These are phyloP conservation scores for Notodonta ziczac DNA, from an alignment of 2,888 invertebrate genomes.

Conservation along the genomic window DNA sequence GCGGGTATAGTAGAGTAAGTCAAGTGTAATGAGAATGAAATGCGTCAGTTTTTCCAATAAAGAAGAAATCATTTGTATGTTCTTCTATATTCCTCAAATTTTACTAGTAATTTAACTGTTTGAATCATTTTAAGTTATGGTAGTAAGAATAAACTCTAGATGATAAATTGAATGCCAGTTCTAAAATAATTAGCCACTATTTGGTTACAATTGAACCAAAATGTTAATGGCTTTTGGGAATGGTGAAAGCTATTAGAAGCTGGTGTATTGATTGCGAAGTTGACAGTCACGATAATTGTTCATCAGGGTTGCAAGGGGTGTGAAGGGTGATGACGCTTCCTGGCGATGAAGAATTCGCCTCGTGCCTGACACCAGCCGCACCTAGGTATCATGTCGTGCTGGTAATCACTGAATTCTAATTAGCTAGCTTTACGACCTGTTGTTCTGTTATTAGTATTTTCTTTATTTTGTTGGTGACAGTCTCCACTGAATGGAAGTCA, in stretches of 20 bases:
- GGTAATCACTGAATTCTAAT: slow-evolving; percentile 61
- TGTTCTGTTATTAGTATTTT: slow-evolving; percentile 16
- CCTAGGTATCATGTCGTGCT: slow-evolving; percentile 50
- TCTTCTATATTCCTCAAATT: too few species aligned
- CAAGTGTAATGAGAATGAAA: too few species aligned
- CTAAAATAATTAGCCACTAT: too few species aligned
- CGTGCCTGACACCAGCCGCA: slow-evolving; percentile 69
- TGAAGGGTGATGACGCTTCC: slow-evolving; percentile 48
- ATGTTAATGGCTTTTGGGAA: background rate
- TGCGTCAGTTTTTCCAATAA: too few species aligned
- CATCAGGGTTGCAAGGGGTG: slow-evolving; percentile 25
- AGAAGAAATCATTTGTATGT: too few species aligned
- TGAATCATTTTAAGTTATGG: too few species aligned
- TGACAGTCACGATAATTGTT: slow-evolving; percentile 29
- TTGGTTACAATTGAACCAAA: background rate
- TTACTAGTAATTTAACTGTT: too few species aligned
- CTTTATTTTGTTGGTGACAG: slow-evolving; percentile 1
- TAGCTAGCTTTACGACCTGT: slow-evolving; percentile 30
- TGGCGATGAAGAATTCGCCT: slow-evolving; percentile 49
- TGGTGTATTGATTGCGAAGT: slow-evolving; percentile 17
- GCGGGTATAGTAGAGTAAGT: background rate
- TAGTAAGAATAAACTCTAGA: too few species aligned
- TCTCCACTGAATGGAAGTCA: background rate
- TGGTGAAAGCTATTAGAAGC: background rate
- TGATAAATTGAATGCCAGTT: too few species aligned